These are phyloP conservation scores for Theonella swinhoei DNA, from an alignment of 37 sponge, comb jelly and placozoan species.

Conservation along the genomic window DNA sequence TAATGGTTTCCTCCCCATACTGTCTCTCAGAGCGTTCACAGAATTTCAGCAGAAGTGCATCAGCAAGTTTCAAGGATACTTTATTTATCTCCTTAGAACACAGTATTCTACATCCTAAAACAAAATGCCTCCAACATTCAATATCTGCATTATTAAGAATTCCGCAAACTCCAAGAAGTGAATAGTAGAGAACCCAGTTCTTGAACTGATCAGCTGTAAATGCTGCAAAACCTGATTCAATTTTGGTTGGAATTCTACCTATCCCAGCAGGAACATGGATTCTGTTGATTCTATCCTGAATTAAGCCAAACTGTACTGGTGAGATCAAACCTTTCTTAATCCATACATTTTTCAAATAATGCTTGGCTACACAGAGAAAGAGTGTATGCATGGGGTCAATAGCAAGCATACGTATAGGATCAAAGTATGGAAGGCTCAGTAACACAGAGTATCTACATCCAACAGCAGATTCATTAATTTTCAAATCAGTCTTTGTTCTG, in stretches of 20 bases:
- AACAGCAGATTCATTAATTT: no score
- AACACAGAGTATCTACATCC: constrained; percentile 18
- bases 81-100: not conserved
- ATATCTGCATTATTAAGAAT: not conserved
- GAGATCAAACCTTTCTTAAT: not conserved
- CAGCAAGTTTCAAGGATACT: constrained; percentile 12
- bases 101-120: constrained; percentile 12
- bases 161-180: not conserved
- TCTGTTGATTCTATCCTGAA: constrained; percentile 6
- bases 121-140: constrained; percentile 40
- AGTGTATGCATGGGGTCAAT: constrained; percentile 45
- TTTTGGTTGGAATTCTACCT: constrained; percentile 39
- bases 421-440: constrained; percentile 24
- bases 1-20: constrained; percentile 23
- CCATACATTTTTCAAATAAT: not conserved
- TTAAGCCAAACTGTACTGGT: not conserved
- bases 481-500: not conserved
- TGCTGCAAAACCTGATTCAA: constrained; percentile 10
- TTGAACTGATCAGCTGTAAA: not conserved
- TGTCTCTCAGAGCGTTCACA: constrained; percentile 7
- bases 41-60: constrained; percentile 36
- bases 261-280: constrained; percentile 21
- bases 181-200: not conserved
- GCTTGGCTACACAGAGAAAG: constrained; percentile 25
- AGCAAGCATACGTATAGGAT: not conserved